Conservation (phyloP, 1,140 invertebrate species). For the Panagrolaimus sp. region DNA sequence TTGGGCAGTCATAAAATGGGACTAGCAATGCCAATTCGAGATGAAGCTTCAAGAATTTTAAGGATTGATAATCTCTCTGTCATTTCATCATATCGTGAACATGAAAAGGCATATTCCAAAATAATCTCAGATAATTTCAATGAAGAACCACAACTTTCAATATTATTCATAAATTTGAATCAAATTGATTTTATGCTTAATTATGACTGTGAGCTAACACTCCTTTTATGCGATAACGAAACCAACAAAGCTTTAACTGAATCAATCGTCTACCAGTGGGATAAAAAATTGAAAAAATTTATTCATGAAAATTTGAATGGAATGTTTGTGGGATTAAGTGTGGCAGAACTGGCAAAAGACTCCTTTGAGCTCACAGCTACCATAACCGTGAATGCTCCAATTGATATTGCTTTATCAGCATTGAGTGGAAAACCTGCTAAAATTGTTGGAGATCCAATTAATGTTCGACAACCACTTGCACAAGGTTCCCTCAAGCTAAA, state of each 20-base stretch:
- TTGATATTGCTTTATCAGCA: not conserved
- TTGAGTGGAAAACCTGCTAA: not conserved
- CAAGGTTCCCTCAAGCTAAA: slow-evolving; percentile 1
- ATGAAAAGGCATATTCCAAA: slow-evolving; percentile 23
- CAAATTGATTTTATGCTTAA: slow-evolving; percentile 15
- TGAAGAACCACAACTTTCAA: not conserved
- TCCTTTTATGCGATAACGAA: slow-evolving; percentile 17
- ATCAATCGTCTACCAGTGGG: slow-evolving; percentile 32
- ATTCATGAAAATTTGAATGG: slow-evolving; percentile 16
- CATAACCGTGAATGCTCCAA: not conserved
- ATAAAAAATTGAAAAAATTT: slow-evolving; percentile 13
- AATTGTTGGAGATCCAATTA: not conserved
- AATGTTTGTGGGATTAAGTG: slow-evolving; percentile 24
- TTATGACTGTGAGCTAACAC: slow-evolving; percentile 29
- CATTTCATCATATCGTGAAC: slow-evolving; percentile 32
- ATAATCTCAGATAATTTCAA: slow-evolving; percentile 5
- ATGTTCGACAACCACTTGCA: not conserved
- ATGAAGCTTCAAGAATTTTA: slow-evolving; percentile 31
- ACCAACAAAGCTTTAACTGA: slow-evolving; percentile 18
- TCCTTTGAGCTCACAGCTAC: not conserved
- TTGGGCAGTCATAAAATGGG: slow-evolving; percentile 34
- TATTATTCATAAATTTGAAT: slow-evolving; percentile 9
- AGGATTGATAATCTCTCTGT: slow-evolving; percentile 32
- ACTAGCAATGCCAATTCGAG: slow-evolving; percentile 44
- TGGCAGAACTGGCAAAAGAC: slow-evolving; percentile 25